Percentiles rank a stretch among this genome's conserved stretches.
These are phyloP conservation scores for Cercopithecus mitis DNA, from an alignment of 2,797 vertebrate genomes.

Conservation along the genomic window DNA sequence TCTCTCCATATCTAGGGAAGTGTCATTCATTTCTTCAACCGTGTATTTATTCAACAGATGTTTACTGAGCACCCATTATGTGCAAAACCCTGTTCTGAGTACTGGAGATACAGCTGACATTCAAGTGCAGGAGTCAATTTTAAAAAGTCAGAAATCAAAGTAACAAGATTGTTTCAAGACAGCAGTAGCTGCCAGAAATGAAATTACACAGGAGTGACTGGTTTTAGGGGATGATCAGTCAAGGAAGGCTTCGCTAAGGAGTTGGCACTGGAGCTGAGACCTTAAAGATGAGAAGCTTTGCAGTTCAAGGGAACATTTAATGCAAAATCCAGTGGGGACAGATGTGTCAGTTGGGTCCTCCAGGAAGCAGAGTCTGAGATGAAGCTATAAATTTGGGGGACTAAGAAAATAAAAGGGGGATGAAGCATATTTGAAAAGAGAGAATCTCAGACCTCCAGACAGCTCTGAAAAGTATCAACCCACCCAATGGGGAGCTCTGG, in stretches of 20 bases:
- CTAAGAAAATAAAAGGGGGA: neutral
- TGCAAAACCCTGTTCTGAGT: neutral
- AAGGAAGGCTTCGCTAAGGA: neutral
- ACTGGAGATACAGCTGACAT: neutral
- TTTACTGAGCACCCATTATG: conserved; percentile 53
- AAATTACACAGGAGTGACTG: neutral
- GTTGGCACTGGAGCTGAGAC: neutral
- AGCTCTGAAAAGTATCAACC: neutral
- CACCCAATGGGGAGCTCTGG: neutral
- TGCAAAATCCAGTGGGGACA: neutral
- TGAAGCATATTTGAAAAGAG: neutral
- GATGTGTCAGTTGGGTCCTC: neutral
- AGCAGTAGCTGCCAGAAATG: neutral
- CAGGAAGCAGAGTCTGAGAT: neutral
- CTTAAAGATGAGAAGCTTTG: neutral
- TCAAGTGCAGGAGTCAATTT: neutral
- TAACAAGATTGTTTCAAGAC: neutral
- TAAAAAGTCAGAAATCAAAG: neutral
- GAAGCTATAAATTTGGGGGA: neutral
- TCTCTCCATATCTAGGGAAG: neutral
- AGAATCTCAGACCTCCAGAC: neutral
- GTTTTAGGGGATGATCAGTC: neutral
- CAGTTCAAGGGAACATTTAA: neutral
- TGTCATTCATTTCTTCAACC: neutral
- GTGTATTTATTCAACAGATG: neutral